phyloP scores from a whole-genome alignment of 2,797 vertebrate genomes.

The Rallus crepitans region DNA sequence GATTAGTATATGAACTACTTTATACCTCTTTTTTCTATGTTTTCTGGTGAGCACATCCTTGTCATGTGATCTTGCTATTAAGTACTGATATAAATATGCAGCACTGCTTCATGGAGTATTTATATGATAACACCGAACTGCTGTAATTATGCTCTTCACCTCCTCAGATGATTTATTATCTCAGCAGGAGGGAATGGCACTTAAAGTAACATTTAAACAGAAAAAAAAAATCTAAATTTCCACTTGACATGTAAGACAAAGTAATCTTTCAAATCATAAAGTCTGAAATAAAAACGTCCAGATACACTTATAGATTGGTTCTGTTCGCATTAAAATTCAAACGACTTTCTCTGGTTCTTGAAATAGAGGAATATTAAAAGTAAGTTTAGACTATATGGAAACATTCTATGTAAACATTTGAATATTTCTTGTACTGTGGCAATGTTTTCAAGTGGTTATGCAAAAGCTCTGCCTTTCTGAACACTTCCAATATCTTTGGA shows the following conservation, averaged over 20 bases:
- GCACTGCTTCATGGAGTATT: background rate
- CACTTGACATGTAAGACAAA: background rate
- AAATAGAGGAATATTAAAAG: background rate
- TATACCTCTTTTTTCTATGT: background rate
- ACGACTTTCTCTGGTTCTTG: background rate
- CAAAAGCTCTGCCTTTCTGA: background rate
- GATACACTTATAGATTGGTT: background rate
- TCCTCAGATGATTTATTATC: background rate
- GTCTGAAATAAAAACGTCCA: background rate
- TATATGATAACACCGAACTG: background rate
- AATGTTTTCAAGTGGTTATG: background rate
- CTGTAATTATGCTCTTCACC: background rate
- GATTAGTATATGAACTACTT: background rate
- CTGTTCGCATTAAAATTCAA: slow-evolving; percentile 6
- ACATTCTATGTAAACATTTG: background rate
- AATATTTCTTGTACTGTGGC: background rate
- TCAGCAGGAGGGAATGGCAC: background rate
- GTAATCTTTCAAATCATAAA: background rate
- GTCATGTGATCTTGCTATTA: background rate
- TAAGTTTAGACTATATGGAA: background rate
- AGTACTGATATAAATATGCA: background rate
- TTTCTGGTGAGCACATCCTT: background rate
- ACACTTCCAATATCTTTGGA: background rate
- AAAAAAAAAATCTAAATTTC: background rate
- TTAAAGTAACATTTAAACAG: background rate